These are phyloP conservation scores for Caranx melampygus DNA, from an alignment of 2,113 vertebrate species.

Conservation along the genomic window DNA sequence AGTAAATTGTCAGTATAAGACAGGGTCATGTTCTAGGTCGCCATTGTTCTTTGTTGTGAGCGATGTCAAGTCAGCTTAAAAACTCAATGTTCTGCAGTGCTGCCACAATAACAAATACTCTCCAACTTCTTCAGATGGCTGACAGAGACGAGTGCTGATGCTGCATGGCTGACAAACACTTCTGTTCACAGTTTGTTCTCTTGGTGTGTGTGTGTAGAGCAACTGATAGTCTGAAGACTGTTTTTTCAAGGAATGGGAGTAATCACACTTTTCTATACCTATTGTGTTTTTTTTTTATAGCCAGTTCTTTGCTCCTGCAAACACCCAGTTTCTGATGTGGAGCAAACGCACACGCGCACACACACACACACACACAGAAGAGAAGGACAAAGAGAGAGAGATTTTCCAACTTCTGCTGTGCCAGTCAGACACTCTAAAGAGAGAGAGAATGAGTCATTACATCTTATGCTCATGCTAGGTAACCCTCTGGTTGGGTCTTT, in stretches of 20 bases:
- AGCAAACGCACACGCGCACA: not conserved
- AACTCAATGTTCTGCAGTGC: slow-evolving; percentile 29
- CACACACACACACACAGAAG: too few species aligned
- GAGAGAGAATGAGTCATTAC: too few species aligned
- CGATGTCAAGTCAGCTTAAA: slow-evolving; percentile 28
- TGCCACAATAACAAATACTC: not conserved
- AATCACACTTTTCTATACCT: not conserved
- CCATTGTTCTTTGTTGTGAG: not conserved
- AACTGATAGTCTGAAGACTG: slow-evolving; percentile 1
- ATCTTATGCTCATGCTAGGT: too few species aligned
- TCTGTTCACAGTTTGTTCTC: not conserved
- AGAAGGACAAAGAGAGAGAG: too few species aligned
- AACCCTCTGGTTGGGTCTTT: too few species aligned
- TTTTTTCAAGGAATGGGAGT: not conserved
- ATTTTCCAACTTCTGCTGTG: not conserved
- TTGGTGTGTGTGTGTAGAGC: not conserved
- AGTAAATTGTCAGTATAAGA: slow-evolving; percentile 11
- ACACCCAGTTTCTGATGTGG: slow-evolving; percentile 16
- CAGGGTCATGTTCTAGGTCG: not conserved
- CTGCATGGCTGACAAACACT: slow-evolving; percentile 16
- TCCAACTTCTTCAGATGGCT: slow-evolving; percentile 16
- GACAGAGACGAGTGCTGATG: slow-evolving; percentile 2
- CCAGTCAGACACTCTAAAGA: not conserved
- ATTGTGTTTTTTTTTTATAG: not conserved
- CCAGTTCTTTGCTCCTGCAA: slow-evolving; percentile 3